A percentile compares a stretch with the other conserved stretches of the same genome.
phyloP scores from a whole-genome alignment of 2,888 invertebrate species.

The Ormia ochracea region DNA sequence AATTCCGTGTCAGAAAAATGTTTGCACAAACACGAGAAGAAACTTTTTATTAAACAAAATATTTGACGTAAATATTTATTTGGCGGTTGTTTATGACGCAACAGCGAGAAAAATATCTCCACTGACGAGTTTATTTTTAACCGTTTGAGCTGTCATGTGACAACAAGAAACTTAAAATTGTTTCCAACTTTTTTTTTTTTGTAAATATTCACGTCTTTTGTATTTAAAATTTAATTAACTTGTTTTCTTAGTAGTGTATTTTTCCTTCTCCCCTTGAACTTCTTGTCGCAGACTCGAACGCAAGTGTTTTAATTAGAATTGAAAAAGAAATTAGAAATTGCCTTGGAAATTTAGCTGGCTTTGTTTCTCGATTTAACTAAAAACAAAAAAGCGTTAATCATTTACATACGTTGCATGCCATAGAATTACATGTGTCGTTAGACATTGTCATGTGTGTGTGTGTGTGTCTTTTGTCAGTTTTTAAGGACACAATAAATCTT shows the following conservation, averaged over 20 bases:
- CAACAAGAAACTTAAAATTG: background rate
- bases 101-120: background rate
- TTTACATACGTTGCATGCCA: slow-evolving; percentile 41
- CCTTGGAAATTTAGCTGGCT: slow-evolving; percentile 59
- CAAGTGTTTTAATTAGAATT: slow-evolving; percentile 60
- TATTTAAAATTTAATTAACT: slow-evolving; percentile 51
- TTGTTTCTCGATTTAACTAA: slow-evolving; percentile 32
- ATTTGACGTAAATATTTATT: slow-evolving; percentile 31
- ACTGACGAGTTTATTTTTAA: slow-evolving; percentile 25
- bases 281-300: slow-evolving; percentile 40
- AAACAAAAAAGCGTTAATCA: slow-evolving; percentile 52
- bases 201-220: background rate
- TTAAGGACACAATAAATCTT: slow-evolving; percentile 37
- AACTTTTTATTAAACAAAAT: background rate
- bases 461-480: slow-evolving; percentile 31
- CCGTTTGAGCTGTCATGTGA: background rate
- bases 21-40: background rate
- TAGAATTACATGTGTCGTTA: slow-evolving; percentile 37
- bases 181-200: background rate
- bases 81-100: slow-evolving; percentile 24
- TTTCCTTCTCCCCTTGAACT: background rate
- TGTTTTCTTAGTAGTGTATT: slow-evolving; percentile 29
- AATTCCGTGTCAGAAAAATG: background rate
- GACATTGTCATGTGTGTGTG: slow-evolving; percentile 17
- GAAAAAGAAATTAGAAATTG: slow-evolving; percentile 44